These are phyloP conservation scores for Timema podura DNA, from an alignment of 2,888 invertebrate species.

Conservation along the genomic window DNA sequence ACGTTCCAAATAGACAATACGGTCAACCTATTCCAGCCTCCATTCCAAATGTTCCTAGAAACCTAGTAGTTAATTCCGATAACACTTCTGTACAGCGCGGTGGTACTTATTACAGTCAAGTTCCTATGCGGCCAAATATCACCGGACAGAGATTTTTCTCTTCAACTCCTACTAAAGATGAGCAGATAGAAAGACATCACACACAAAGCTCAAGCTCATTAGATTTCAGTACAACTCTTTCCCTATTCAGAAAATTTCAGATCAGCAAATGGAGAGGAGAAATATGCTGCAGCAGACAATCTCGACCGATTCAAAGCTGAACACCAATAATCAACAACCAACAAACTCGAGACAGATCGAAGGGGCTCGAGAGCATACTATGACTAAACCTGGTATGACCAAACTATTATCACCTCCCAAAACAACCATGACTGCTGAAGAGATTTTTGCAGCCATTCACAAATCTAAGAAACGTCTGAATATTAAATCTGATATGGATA, in stretches of 20 bases:
- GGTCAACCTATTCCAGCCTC: not conserved
- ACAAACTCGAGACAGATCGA: no score
- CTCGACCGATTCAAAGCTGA: no score
- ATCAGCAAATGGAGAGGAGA: not conserved
- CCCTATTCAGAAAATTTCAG: constrained; percentile 18
- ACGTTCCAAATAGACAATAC: no score
- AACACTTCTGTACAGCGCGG: no score
- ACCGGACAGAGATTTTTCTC: constrained; percentile 14
- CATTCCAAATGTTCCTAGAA: constrained; percentile 17
- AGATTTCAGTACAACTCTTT: constrained; percentile 15
- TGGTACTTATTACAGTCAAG: not conserved
- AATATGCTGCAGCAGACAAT: no score
- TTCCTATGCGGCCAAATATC: not conserved
- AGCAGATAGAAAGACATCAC: not conserved
- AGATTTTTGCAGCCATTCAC: constrained; percentile 71
- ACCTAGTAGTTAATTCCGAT: no score
- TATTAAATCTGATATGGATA: constrained; percentile 46
- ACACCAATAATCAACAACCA: no score
- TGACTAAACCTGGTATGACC: constrained; percentile 24
- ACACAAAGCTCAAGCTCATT: not conserved
- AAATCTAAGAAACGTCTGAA: constrained; percentile 71
- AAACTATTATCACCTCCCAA: constrained; percentile 58
- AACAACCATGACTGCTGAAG: constrained; percentile 73
- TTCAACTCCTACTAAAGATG: constrained; percentile 19
- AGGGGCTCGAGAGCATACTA: no score